Evolutionary conservation across 2,888 invertebrate species (phyloP), one percentile per base, ranked within the genome.

Genomic region (Heliconius hortense): DNA sequence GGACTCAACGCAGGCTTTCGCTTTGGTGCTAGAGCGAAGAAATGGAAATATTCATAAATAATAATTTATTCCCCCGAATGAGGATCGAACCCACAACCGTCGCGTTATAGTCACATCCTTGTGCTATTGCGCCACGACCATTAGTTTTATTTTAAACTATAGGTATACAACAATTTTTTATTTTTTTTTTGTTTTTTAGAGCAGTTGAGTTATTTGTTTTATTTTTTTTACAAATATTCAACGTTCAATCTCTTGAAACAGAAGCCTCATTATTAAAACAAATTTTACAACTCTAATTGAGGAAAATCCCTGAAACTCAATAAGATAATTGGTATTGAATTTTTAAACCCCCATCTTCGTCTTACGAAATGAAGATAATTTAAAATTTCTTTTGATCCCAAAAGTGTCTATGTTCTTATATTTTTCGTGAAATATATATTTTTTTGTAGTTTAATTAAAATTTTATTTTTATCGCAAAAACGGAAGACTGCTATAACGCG

Each of bases 251-350:
- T 59, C 3, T 53, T 64, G 39, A 53, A 70, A 63, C 35, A 26
- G 70, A 70, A 56, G 48, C 63, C 35, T 60, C n/a, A 48, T 62
- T 53, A 72, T 75, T 72, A 68, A 72, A 75, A 72, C 48, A 72
- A 67, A 68, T 72, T 66, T 67, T 62, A 76, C 71, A 72, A 53
- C 60, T 63, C 28, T 72, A 74, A 74, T 76, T 76, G 76, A 60
- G 73, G 74, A 71, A 73, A 76, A 76, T 74, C 66, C 56, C 43
- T 43, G 66, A 66, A 73, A 73, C 70, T 53, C 70, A 70, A 64
- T 73, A 69, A 69, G 59, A 73, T 70, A 59, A 73, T 71, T 70
- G 63, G 24, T 67, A 73, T 66, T 73, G 62, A 69, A 73, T 73
- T 64, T 73, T 69, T 73, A 67, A 75, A 60, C 43, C 66, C 43